These are phyloP conservation scores for Drosophila kanapiae DNA, from an alignment of 1,140 invertebrate species.

Conservation along the genomic window DNA sequence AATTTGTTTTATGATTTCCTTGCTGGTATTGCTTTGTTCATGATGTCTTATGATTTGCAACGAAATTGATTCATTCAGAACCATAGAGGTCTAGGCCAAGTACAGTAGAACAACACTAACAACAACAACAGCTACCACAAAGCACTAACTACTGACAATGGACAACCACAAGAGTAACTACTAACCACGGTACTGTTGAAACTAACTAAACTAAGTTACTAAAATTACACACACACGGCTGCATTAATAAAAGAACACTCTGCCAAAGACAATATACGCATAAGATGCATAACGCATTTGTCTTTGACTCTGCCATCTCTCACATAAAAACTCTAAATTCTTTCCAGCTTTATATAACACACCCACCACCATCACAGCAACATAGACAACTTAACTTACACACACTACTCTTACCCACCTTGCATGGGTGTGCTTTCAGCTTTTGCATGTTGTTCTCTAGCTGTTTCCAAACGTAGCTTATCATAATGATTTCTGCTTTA, in stretches of 20 bases:
- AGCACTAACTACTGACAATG: conserved; percentile 23
- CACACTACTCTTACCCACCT: conserved; percentile 20
- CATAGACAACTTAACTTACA: conserved; percentile 5
- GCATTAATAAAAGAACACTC: conserved; percentile 25
- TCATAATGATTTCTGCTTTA: neutral
- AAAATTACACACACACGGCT: conserved; percentile 17
- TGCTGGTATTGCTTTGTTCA: conserved; percentile 43
- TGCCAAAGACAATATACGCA: neutral
- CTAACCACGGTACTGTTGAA: conserved; percentile 21
- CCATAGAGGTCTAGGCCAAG: conserved; percentile 32
- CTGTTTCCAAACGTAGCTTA: conserved; percentile 13
- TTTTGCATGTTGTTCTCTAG: conserved; percentile 64
- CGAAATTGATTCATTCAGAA: conserved; percentile 57
- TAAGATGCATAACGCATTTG: neutral
- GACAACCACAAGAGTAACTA: conserved; percentile 18
- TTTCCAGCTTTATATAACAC: conserved; percentile 5
- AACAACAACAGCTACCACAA: neutral
- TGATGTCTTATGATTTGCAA: conserved; percentile 52
- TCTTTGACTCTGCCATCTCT: no score
- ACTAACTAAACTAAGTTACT: conserved; percentile 34
- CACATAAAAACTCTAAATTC: neutral
- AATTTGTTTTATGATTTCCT: conserved; percentile 44
- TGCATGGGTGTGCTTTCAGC: conserved; percentile 66
- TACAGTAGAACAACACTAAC: conserved; percentile 28
- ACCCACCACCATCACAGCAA: conserved; percentile 16